Conservation (phyloP, 2,888 invertebrate genomes). For the Trachelus stipa region DNA sequence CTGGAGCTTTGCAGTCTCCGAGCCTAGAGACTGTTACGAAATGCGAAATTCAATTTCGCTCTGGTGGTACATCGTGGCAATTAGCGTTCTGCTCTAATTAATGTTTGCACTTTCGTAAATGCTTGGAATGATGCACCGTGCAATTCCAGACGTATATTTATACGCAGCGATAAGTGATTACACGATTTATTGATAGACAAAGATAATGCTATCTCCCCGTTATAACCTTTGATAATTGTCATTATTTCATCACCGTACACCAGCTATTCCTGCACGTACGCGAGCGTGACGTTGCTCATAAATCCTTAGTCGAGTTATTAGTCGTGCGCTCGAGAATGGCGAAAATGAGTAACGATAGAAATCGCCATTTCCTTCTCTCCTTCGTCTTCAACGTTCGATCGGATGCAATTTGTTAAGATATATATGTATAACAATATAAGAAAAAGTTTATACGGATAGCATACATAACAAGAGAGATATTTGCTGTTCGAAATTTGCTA, state of each 20-base stretch:
- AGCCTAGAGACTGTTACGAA: not conserved
- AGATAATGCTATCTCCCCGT: not conserved
- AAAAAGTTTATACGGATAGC: too few species aligned
- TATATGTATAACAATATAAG: not conserved
- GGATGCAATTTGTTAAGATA: not conserved
- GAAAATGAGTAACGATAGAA: not conserved
- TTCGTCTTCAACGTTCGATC: not conserved
- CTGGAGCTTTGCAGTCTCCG: not conserved
- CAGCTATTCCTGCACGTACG: not conserved
- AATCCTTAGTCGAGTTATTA: not conserved
- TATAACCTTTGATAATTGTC: not conserved
- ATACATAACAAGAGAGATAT: too few species aligned
- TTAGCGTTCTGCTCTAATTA: conserved; percentile 10
- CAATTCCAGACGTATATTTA: not conserved
- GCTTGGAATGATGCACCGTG: not conserved
- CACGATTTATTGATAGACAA: not conserved
- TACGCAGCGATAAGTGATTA: not conserved
- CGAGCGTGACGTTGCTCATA: not conserved
- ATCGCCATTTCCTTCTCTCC: not conserved
- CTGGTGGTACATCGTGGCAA: conserved; percentile 5
- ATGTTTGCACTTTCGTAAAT: not conserved
- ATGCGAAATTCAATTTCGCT: conserved; percentile 15
- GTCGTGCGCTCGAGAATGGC: not conserved
- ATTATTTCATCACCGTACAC: not conserved
- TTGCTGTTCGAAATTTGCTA: too few species aligned